phyloP scores from a whole-genome alignment of 2,797 vertebrate species.

The Urosaurus nigricauda region DNA sequence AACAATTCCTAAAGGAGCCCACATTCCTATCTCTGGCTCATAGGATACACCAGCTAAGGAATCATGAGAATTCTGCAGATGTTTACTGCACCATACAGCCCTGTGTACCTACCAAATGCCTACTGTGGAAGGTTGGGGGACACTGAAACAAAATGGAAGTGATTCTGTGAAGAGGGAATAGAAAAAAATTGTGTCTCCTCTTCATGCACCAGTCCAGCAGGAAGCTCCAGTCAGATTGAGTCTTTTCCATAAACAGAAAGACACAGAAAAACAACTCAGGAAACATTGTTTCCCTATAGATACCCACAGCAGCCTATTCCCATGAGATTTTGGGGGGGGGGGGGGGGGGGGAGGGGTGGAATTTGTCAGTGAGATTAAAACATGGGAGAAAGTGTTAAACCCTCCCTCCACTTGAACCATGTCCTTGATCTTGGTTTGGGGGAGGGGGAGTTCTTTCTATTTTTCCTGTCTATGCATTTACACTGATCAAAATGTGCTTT shows the following conservation, averaged over 20 bases:
- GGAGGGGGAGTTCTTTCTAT: neutral
- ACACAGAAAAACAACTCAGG: neutral
- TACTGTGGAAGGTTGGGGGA: neutral
- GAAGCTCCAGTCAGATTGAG: neutral
- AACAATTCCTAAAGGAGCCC: neutral
- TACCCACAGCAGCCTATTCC: neutral
- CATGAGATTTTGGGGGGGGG: neutral
- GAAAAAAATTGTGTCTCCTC: neutral
- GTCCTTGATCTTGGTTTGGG: neutral
- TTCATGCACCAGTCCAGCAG: neutral
- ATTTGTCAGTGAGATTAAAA: neutral
- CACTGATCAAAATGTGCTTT: too few relatives aligned
- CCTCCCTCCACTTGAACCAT: neutral
- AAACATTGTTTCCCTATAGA: neutral
- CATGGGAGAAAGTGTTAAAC: neutral
- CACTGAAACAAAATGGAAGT: neutral
- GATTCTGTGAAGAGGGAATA: neutral
- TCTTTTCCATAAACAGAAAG: neutral
- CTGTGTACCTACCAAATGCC: neutral
- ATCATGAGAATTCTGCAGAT: neutral
- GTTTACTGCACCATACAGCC: neutral
- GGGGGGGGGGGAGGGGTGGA: too few relatives aligned
- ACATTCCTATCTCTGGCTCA: neutral
- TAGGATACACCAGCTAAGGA: too few relatives aligned
- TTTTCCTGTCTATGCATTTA: neutral